Base-by-base conservation (phyloP, 2,888 invertebrate genomes). In the Hydrotaea cyrtoneurina region DNA sequence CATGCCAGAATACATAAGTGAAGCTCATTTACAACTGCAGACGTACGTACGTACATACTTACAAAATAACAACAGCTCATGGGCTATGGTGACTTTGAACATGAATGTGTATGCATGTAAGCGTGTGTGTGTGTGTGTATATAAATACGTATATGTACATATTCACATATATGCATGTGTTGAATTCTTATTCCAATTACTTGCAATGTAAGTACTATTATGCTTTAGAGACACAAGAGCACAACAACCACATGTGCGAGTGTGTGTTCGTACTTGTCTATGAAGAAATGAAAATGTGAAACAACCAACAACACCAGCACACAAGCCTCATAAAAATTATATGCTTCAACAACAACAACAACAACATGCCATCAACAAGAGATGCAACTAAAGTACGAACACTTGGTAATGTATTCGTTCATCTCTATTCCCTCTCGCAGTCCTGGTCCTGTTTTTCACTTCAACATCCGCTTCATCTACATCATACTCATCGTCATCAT, bases 241-340 rank as follows among this genome's bases (percentile, higher is more conserved):
- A 69, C 73, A 80, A 78, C 80, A 64, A 31, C 21, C 21, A 64
- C 19, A 59, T 23, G 1, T 4, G 21, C 55, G 7, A 26, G 26
- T 15, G 15, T 23, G 3, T 23, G 23, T 59, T 5, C 15, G 13
- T 26, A 15, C 17, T 46, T 46, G 21, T 46, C 5, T 13, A 69
- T 46, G 69, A 66, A 73, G 11, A 74, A 39, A 39, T 57, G n/a
- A 66, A 50, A 50, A 50, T 50, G 21, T 53, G 53, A 36, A 59
- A 73, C 43, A 76, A 19, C 21, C 19, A 39, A 76, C 19, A 39
- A 76, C 31, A 53, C 13, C 21, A 71, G 55, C 71, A 71, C 43
- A 46, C 36, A 69, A 80, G 73, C 39, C 66, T 80, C 73, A 83
- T 80, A 78, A 75, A 78, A 80, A 84, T 78, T 80, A 78, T 80